phyloP scores from a whole-genome alignment of 1,140 invertebrate species.

The Nasonia giraulti region DNA sequence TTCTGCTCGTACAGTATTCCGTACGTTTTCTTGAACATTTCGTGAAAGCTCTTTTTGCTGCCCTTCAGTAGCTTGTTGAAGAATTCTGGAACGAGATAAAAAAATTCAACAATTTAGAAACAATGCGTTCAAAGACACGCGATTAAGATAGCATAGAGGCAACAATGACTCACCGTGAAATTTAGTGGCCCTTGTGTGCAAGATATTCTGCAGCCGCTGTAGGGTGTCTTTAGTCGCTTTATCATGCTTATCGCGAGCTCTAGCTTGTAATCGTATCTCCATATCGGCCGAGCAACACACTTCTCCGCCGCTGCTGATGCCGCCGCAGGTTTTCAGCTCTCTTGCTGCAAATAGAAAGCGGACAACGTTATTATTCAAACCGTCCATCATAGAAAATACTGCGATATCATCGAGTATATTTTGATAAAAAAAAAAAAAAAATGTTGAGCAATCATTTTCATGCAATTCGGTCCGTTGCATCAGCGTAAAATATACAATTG shows the following conservation, averaged over 20 bases:
- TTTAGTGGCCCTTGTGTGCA: conserved; percentile 65
- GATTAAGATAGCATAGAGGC: neutral
- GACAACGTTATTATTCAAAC: no score
- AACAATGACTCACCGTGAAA: conserved; percentile 69
- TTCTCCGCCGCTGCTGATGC: conserved; percentile 69
- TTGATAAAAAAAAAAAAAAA: no score
- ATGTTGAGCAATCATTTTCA: no score
- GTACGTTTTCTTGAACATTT: conserved; percentile 96
- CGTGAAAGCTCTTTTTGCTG: conserved; percentile 90
- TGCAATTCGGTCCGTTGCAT: no score
- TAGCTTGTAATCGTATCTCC: conserved; percentile 69
- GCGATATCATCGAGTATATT: no score
- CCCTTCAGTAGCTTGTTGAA: conserved; percentile 89
- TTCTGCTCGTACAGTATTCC: conserved; percentile 96
- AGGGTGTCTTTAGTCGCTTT: conserved; percentile 70
- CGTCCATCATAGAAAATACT: no score
- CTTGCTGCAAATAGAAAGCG: conserved; percentile 63
- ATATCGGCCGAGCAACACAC: conserved; percentile 73
- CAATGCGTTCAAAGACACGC: neutral
- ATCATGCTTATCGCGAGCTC: conserved; percentile 70
- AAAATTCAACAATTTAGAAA: neutral
- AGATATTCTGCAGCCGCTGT: conserved; percentile 67
- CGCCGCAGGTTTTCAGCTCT: conserved; percentile 71
- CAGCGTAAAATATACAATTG: neutral
- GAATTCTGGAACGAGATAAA: conserved; percentile 80